A percentile compares a stretch with the other conserved stretches of the same genome.
Evolutionary conservation across 2,113 vertebrate species (phyloP).

Genomic region (Nerophis lumbriciformis): DNA sequence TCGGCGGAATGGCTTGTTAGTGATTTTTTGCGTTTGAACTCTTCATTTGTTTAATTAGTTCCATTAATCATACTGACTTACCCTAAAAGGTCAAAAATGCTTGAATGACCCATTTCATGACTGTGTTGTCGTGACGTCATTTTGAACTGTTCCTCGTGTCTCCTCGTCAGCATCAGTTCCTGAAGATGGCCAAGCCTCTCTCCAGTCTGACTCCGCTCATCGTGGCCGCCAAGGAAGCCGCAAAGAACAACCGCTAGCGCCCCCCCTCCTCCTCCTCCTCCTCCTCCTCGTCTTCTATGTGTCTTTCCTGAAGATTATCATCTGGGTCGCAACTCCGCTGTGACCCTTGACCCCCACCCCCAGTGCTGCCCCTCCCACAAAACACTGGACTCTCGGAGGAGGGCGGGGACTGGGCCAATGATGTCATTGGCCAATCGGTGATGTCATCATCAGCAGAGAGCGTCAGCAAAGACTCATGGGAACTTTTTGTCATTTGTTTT

Average conservation of each 20-base stretch:
- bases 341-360: slow-evolving; percentile 18
- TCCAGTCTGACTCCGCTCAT: slow-evolving; percentile 96
- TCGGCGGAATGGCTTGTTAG: too few species aligned
- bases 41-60: too few species aligned
- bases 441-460: slow-evolving; percentile 10
- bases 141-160: not conserved
- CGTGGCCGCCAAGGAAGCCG: slow-evolving; percentile 90
- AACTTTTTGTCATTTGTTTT: slow-evolving; percentile 14
- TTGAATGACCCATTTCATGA: not conserved
- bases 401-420: not conserved
- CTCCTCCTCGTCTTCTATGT: not conserved
- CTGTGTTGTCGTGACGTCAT: not conserved
- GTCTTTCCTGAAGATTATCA: not conserved
- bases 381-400: slow-evolving; percentile 28
- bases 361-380: too few species aligned
- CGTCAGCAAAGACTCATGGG: slow-evolving; percentile 28
- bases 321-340: slow-evolving; percentile 10
- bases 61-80: too few species aligned
- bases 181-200: slow-evolving; percentile 93
- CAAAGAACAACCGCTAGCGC: slow-evolving; percentile 88
- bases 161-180: slow-evolving; percentile 83
- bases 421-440: slow-evolving; percentile 13
- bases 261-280: not conserved
- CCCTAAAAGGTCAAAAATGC: too few species aligned
- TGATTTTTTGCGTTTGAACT: too few species aligned